These are phyloP conservation scores for Agrilus cyanescens DNA, from an alignment of 2,888 invertebrate genomes.

Conservation along the genomic window DNA sequence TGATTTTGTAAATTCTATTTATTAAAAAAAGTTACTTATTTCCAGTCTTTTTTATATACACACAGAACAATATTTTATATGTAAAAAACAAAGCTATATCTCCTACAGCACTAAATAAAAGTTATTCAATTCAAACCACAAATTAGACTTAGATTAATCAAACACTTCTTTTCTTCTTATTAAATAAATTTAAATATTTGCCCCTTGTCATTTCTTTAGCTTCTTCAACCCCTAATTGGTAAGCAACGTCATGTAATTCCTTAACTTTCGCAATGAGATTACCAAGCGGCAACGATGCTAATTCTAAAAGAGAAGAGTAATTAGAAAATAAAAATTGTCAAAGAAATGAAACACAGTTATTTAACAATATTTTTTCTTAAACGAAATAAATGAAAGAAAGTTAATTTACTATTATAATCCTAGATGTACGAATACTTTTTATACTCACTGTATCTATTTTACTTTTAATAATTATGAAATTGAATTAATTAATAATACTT, in stretches of 20 bases:
- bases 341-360: neutral
- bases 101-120: no score
- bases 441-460: neutral
- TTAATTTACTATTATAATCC: no score
- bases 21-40: no score
- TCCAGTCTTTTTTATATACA: no score
- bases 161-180: constrained; percentile 15
- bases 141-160: no score
- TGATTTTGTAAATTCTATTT: no score
- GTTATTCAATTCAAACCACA: no score
- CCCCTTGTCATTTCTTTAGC: constrained; percentile 94
- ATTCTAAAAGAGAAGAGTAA: constrained; percentile 39
- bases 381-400: no score
- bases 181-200: constrained; percentile 83
- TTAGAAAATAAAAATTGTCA: constrained; percentile 1
- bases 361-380: no score
- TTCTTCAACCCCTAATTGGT: constrained; percentile 88
- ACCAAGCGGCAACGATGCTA: constrained; percentile 63
- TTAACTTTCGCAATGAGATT: constrained; percentile 87
- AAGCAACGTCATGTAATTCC: constrained; percentile 86
- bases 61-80: no score
- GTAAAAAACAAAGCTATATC: no score
- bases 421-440: no score
- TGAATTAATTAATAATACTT: constrained; percentile 32
- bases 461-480: neutral